Evolutionary conservation across 2,797 vertebrate genomes (phyloP), one percentile per base, ranked within the genome.

Genomic region (Babyrousa celebensis): DNA sequence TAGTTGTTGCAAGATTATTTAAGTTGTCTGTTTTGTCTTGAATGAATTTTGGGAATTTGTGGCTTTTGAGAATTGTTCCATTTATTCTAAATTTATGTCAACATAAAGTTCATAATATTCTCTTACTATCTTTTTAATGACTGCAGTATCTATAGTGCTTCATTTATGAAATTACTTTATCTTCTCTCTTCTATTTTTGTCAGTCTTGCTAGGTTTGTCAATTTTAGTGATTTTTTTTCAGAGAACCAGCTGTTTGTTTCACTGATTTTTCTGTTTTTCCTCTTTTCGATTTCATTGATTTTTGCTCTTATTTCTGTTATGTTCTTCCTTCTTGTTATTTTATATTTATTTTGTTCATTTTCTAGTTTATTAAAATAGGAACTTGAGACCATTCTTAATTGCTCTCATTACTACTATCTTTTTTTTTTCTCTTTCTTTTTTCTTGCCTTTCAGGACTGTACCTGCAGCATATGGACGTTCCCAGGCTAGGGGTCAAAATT

Each of bases 81-180:
- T 78, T 97, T 92, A 75, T 85, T 82, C 56, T 58, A 56, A 82
- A 91, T 67, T 91, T 91, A 85, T 95, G 72, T 78, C 75, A 94
- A 68, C 43, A 52, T 94, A 68, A 97, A 86, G n/a, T 83, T 83
- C 3, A 10, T 89, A 79, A 27, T 84, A 32, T 78, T 87, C 4
- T 14, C 32, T 84, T 87, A 9, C 74, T 75, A 40, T 89, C n/a
- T 36, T 65, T 63, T 86, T 83, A 89, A 29, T 94, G 48, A 89
- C 40, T 82, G 18, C 32, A 72, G 27, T 7, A 14, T 75, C 63
- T 95, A 0, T 20, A 48, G 17, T 71, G 27, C 78, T 56, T 90
- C 32, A 62, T 82, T 95, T 95, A 25, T 95, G 79, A 77, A 27
- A 36, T 32, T 87, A 84, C 79, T 91, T 91, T 80, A 12, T n/a